These are phyloP conservation scores for Merops nubicus DNA, from an alignment of 2,113 vertebrate species.

Conservation along the genomic window DNA sequence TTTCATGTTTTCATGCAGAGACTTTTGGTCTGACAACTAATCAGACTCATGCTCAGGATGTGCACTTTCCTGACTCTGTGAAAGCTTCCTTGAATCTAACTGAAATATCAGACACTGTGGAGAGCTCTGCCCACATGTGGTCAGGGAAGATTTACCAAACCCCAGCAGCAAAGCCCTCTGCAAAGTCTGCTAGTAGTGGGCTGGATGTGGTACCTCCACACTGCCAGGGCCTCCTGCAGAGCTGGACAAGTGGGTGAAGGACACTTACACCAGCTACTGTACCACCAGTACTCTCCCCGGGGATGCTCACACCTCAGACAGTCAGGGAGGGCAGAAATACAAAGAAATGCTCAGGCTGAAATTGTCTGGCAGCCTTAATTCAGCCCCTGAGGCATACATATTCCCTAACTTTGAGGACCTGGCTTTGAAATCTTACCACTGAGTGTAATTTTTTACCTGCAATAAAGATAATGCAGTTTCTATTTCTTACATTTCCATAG, in stretches of 20 bases:
- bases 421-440: neutral
- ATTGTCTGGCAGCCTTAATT: neutral
- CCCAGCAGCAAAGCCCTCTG: neutral
- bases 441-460: neutral
- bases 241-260: neutral
- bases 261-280: neutral
- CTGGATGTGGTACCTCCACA: neutral
- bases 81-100: neutral
- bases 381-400: neutral
- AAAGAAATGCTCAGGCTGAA: neutral
- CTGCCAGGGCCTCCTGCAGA: fast-evolving
- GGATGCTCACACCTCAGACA: neutral
- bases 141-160: neutral
- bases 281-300: neutral
- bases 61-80: neutral
- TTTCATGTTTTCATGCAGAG: neutral
- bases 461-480: neutral
- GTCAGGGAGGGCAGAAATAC: neutral
- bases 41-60: neutral
- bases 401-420: neutral
- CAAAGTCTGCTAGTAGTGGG: neutral
- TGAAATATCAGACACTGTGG: neutral
- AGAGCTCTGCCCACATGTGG: neutral
- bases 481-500: neutral
- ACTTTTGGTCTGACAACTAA: neutral